Conservation (phyloP, 2,113 vertebrate genomes). For the Tragelaphus strepsiceros region DNA sequence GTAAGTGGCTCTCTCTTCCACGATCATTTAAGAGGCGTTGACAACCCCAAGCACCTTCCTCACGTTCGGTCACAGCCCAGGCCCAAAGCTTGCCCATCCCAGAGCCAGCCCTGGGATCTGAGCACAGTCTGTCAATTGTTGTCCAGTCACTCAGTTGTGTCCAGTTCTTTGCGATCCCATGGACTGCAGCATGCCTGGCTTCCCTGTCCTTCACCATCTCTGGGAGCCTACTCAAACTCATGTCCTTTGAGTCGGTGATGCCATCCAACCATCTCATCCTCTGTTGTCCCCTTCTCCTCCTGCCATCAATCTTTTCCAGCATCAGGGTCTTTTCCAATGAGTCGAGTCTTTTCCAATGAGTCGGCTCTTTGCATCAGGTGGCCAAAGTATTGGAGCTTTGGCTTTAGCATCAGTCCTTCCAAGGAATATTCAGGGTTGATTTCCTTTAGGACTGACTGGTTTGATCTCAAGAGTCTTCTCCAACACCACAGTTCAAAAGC, state of each 20-base stretch:
- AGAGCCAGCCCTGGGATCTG: not conserved
- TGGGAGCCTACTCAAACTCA: not conserved
- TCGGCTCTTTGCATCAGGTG: not conserved
- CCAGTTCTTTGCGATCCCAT: not conserved
- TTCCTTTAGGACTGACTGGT: not conserved
- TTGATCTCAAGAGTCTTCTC: not conserved
- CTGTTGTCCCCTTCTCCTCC: not conserved
- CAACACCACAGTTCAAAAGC: not conserved
- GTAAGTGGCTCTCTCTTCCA: not conserved
- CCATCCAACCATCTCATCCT: not conserved
- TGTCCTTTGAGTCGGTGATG: not conserved
- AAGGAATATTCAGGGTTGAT: not conserved
- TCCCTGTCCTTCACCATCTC: not conserved
- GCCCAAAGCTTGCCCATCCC: not conserved
- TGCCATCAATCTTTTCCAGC: not conserved
- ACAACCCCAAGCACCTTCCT: not conserved
- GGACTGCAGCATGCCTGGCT: not conserved
- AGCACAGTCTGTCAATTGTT: not conserved
- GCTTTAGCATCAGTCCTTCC: not conserved
- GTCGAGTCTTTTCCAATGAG: not conserved
- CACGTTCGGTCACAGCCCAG: not conserved
- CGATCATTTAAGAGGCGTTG: conserved; percentile 21
- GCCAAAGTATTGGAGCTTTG: not conserved
- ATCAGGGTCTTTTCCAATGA: not conserved
- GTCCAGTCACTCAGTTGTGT: not conserved